A percentile compares a stretch with the other conserved stretches of the same genome.
These are phyloP conservation scores for Numida meleagris DNA, from an alignment of 2,113 vertebrate genomes.

Conservation along the genomic window DNA sequence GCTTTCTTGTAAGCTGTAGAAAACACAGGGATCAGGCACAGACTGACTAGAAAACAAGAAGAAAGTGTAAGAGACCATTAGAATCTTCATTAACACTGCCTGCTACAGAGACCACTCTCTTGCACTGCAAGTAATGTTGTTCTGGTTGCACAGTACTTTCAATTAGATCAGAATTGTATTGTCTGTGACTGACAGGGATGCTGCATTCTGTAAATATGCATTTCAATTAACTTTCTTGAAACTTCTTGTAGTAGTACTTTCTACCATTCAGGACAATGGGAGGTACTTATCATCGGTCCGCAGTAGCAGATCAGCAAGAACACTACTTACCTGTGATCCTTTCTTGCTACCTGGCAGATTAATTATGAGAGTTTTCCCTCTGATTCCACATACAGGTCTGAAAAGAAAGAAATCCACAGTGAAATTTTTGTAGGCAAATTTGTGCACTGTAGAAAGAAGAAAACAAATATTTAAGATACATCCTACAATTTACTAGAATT, in stretches of 20 bases:
- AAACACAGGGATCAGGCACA: not conserved
- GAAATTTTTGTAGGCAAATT: conserved; percentile 16
- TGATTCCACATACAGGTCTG: conserved; percentile 98
- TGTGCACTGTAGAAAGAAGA: not conserved
- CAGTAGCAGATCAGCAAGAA: not conserved
- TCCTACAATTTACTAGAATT: not conserved
- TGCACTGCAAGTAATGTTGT: not conserved
- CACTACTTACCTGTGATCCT: conserved; percentile 92
- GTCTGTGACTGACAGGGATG: not conserved
- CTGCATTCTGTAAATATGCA: not conserved
- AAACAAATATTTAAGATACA: not conserved
- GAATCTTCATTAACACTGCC: not conserved
- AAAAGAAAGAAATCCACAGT: conserved; percentile 64
- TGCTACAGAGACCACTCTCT: not conserved
- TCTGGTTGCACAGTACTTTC: not conserved
- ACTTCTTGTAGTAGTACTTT: not conserved
- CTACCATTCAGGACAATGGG: not conserved
- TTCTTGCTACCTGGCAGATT: conserved; percentile 99
- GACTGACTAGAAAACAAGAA: not conserved
- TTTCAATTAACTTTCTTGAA: not conserved
- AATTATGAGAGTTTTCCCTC: conserved; percentile 99
- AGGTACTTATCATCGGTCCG: not conserved
- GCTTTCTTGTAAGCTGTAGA: not conserved
- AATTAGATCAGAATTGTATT: fast-evolving
- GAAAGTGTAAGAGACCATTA: not conserved